phyloP scores from a whole-genome alignment of 2,113 vertebrate species.

The Odocoileus virginianus region DNA sequence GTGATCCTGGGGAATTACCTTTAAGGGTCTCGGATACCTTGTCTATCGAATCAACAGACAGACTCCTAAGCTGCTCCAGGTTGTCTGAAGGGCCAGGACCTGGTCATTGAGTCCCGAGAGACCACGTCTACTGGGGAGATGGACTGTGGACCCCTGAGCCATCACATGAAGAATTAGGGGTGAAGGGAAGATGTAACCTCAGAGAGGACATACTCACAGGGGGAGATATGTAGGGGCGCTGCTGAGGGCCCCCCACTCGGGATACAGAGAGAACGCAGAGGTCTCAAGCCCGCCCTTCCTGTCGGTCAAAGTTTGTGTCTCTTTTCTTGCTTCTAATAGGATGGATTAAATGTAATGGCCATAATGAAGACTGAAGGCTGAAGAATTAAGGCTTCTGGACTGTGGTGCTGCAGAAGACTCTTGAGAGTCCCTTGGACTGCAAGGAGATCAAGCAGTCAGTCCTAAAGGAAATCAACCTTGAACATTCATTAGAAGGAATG shows the following conservation, averaged over 20 bases:
- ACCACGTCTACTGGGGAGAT: accelerated
- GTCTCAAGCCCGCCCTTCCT: not conserved
- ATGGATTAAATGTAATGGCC: accelerated
- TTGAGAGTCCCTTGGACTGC: not conserved
- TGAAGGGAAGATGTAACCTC: accelerated
- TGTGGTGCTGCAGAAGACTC: not conserved
- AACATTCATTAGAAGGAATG: not conserved
- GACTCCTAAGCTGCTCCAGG: too few species aligned
- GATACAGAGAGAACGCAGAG: not conserved
- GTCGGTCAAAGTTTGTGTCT: accelerated
- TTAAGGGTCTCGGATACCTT: accelerated
- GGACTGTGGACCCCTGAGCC: accelerated
- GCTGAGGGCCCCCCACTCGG: not conserved
- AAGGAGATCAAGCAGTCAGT: not conserved
- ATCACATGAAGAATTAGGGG: accelerated
- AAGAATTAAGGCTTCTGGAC: not conserved
- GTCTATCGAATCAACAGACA: accelerated
- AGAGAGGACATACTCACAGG: accelerated
- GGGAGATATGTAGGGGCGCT: accelerated
- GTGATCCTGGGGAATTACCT: accelerated
- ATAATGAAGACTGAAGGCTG: not conserved
- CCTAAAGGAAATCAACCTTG: not conserved
- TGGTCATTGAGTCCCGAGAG: accelerated
- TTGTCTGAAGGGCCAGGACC: too few species aligned
- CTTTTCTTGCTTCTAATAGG: too few species aligned